Evolutionary conservation across 2,888 invertebrate genomes (phyloP), one percentile per base, ranked within the genome.

Genomic region (Ellobium chinense): DNA sequence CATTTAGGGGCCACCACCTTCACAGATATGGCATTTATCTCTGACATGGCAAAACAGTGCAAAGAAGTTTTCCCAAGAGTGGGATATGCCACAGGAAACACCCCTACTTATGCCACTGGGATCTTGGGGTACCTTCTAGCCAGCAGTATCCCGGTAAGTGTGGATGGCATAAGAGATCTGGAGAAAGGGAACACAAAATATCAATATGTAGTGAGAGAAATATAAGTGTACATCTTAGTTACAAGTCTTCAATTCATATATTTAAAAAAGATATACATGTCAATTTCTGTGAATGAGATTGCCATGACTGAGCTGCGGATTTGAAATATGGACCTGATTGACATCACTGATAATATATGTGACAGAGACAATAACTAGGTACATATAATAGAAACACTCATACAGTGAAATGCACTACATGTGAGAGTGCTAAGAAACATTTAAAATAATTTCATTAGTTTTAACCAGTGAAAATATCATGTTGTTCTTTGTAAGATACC

Each of bases 81-180:
- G 0, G 94, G 95, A 0, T 99, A 98, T 91, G 97, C 96, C 0
- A 95, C 95, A 69, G 95, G 96, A 0, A 95, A 96, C 12, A 97
- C 99, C 0, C 98, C 99, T 0, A 98, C 98, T 0, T 99, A 99
- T 93, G 98, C 99, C 0, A 96, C 97, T 24, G 99, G 99, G 0
- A 97, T 97, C 93, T 99, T 99, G 89, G 99, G 99, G 0, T 99
- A 98, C 92, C 95, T 99, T 2, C 94, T 99, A 68, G 98, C 97
- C n/a, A 96, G 97, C 70, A 94, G 96, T 56, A 95, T 96, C 89
- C 91, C 93, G 65, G 95, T 95, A 92, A 92, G 93, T 93, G 14
- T 68, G 29, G n/a, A 5, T 63, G 31, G 31, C 65, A 27, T 29
- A 1, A 29, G 14, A 46, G 29, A 24, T 1, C 14, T 24, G 27